Base-by-base conservation (phyloP, 2,888 invertebrate genomes). In the Spatulosminthurus flaviceps region DNA sequence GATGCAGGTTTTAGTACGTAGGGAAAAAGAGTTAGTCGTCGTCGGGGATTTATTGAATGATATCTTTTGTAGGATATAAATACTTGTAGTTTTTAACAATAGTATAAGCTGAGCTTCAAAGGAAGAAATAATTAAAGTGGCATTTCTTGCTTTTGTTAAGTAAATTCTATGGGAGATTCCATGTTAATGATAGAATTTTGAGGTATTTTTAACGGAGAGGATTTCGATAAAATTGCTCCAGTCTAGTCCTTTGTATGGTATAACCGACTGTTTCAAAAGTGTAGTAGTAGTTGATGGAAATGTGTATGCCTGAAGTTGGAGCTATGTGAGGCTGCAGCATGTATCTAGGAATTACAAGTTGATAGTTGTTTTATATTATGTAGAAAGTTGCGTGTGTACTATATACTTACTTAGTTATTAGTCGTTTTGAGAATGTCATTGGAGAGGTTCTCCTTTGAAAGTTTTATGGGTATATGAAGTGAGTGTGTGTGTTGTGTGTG, bases 71-170 rank as follows among this genome's bases (percentile, higher is more conserved):
- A 19, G 9, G 2, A n/a, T n/a, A 51, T 51, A 51, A 26, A 69
- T 69, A 19, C 21, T 69, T 21, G 19, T 29, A 11, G 16, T 69
- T 29, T 19, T 67, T 2, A 24, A 69, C 21, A 69, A 34, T 5
- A 29, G 21, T 16, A n/a, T n/a, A 51, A 43, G 26, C 26, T 24
- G 26, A 72, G 43, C 72, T 22, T 72, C 72, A 72, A 72, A 72
- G 72, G 72, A 51, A 71, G 29, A 72, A 72, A 72, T 72, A 72
- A 72, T 72, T 72, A 51, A 72, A 72, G 51, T 71, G 22, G 69
- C 22, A 71, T n/a, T 34, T 42, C n/a, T 70, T 4, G 21, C 22
- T 7, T 16, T 21, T 42, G n/a, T 42, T 9, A 34, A 71, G 42
- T 71, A 29, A 71, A 71, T 71, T 41, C 22, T 11, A 41, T 70